A percentile compares a stretch with the other conserved stretches of the same genome.
Evolutionary conservation across 2,113 vertebrate genomes (phyloP).

Genomic region (Cichladusa arquata): DNA sequence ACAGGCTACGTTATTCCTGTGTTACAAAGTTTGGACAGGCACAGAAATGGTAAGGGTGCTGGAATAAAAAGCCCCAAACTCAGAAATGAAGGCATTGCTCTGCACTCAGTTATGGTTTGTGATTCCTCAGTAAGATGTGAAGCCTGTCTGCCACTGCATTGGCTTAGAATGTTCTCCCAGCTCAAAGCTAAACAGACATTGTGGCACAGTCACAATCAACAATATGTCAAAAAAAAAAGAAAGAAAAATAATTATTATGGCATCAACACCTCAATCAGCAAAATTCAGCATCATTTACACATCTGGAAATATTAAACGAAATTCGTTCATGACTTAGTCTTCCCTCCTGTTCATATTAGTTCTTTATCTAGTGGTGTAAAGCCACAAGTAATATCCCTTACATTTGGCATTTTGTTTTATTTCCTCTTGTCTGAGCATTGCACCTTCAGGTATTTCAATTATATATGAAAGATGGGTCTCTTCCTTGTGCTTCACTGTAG

Average conservation of each 20-base stretch:
- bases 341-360: neutral
- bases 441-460: slow-evolving; percentile 22
- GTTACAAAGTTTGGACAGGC: neutral
- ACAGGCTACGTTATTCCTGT: neutral
- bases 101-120: neutral
- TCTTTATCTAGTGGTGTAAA: neutral
- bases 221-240: neutral
- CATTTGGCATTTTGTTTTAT: slow-evolving; percentile 6
- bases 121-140: neutral
- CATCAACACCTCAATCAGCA: neutral
- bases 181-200: neutral
- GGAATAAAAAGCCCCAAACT: neutral
- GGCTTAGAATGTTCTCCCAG: neutral
- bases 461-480: neutral
- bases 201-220: neutral
- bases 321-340: neutral
- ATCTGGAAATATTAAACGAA: neutral
- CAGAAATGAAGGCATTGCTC: neutral
- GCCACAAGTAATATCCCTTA: neutral
- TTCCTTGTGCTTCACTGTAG: neutral
- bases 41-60: neutral
- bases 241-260: neutral
- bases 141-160: accelerated
- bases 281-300: neutral
- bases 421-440: slow-evolving; percentile 6